Percentiles rank a stretch among this genome's conserved stretches.
These are phyloP conservation scores for Philereme transversata DNA, from an alignment of 2,888 invertebrate species.

Conservation along the genomic window DNA sequence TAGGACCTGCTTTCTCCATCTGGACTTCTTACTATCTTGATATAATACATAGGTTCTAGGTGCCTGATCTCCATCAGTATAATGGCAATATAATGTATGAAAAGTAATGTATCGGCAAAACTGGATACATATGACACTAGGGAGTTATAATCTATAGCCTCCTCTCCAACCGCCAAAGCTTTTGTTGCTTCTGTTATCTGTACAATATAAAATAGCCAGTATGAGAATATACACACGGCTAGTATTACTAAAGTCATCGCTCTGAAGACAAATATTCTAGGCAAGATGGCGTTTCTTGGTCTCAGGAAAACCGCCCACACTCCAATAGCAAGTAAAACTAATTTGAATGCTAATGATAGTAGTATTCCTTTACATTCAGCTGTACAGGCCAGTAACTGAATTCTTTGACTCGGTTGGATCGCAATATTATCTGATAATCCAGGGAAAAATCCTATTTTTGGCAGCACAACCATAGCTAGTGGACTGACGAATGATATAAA, in stretches of 20 bases:
- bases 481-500: conserved; percentile 95
- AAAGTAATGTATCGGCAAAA: conserved; percentile 96
- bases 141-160: conserved; percentile 92
- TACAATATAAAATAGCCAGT: conserved; percentile 99
- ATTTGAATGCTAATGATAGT: conserved; percentile 95
- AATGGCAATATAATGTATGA: conserved; percentile 97
- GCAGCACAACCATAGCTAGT: conserved; percentile 96
- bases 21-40: conserved; percentile 96
- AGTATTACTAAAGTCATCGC: conserved; percentile 94
- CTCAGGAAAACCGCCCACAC: conserved; percentile 97
- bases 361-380: conserved; percentile 97
- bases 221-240: conserved; percentile 96
- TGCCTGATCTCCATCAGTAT: conserved; percentile 97
- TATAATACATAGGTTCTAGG: conserved; percentile 93
- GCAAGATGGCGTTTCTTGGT: conserved; percentile 93
- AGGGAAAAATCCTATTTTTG: conserved; percentile 94
- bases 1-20: conserved; percentile 96
- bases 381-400: conserved; percentile 91
- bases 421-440: conserved; percentile 88
- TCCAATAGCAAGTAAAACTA: conserved; percentile 94
- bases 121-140: conserved; percentile 96
- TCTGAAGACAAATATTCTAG: conserved; percentile 95
- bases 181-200: conserved; percentile 93
- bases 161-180: conserved; percentile 91
- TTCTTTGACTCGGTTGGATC: conserved; percentile 87